Percentiles rank a stretch among this genome's conserved stretches.
phyloP scores from a whole-genome alignment of 2,888 invertebrate species.

The Temnothorax rugatulus region DNA sequence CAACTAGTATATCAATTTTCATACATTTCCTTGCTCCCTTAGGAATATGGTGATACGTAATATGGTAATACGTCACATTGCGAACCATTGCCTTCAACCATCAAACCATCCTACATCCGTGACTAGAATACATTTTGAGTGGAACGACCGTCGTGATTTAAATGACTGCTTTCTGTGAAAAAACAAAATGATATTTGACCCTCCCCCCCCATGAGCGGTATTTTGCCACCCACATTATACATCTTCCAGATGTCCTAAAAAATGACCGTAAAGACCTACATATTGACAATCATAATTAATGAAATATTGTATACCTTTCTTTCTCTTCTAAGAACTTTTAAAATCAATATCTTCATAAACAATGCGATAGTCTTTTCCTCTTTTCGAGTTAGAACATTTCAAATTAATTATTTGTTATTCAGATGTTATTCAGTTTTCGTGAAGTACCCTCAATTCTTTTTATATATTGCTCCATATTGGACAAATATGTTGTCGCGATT shows the following conservation, averaged over 20 bases:
- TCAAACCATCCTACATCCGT: constrained; percentile 36
- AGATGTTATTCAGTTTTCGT: neutral
- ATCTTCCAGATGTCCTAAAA: constrained; percentile 1
- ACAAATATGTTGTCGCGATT: neutral
- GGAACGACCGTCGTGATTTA: neutral
- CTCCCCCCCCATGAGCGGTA: neutral
- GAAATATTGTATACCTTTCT: constrained; percentile 37
- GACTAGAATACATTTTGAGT: constrained; percentile 21
- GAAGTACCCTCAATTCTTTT: neutral
- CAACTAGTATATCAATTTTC: constrained; percentile 46
- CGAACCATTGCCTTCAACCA: neutral
- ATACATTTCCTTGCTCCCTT: constrained; percentile 27
- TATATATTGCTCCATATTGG: neutral
- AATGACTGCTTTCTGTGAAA: constrained; percentile 57
- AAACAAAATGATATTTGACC: constrained; percentile 52
- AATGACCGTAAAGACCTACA: neutral
- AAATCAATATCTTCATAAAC: constrained; percentile 7
- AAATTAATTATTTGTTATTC: constrained; percentile 29
- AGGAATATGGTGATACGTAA: neutral
- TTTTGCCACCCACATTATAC: neutral
- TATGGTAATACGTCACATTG: neutral
- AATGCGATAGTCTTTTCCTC: neutral
- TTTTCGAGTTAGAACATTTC: constrained; percentile 40
- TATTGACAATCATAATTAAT: constrained; percentile 12
- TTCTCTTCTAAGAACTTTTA: neutral